These are phyloP conservation scores for Mythimna loreyi DNA, from an alignment of 2,888 invertebrate genomes.

Conservation along the genomic window DNA sequence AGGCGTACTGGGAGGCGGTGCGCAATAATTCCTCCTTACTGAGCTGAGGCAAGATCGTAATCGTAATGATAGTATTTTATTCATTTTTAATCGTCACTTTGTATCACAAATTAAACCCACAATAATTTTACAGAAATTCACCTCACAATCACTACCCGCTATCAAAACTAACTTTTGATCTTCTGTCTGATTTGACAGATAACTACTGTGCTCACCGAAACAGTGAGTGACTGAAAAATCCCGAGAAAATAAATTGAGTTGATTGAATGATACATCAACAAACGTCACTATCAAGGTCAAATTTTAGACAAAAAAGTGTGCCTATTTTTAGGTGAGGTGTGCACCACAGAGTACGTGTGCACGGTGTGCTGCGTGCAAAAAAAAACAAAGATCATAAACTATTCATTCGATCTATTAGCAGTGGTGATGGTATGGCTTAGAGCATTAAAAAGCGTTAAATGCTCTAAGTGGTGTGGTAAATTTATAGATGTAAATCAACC, in stretches of 20 bases:
- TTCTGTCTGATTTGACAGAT: constrained; percentile 30
- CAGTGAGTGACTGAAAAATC: constrained; percentile 15
- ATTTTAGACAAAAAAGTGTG: not conserved
- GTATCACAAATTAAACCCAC: constrained; percentile 16
- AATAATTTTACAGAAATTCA: not conserved
- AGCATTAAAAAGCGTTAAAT: too few relatives aligned
- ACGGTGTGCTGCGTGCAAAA: constrained; percentile 36
- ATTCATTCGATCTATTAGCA: too few relatives aligned
- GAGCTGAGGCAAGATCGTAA: constrained; percentile 65
- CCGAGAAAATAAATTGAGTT: not conserved
- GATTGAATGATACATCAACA: constrained; percentile 32
- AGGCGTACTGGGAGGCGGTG: constrained; percentile 66
- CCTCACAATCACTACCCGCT: not conserved
- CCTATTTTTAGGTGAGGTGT: constrained; percentile 24
- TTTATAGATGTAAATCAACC: too few relatives aligned
- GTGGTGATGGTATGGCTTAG: too few relatives aligned
- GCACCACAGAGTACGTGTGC: too few relatives aligned
- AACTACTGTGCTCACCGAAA: constrained; percentile 5
- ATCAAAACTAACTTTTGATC: constrained; percentile 20
- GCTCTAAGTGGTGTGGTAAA: too few relatives aligned
- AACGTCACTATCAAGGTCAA: constrained; percentile 40
- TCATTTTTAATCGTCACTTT: constrained; percentile 69
- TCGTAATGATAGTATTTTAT: constrained; percentile 70
- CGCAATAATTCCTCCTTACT: constrained; percentile 75
- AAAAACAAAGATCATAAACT: not conserved